Evolutionary conservation across 2,888 invertebrate species (phyloP).

Genomic region (Shargacucullia verbasci): DNA sequence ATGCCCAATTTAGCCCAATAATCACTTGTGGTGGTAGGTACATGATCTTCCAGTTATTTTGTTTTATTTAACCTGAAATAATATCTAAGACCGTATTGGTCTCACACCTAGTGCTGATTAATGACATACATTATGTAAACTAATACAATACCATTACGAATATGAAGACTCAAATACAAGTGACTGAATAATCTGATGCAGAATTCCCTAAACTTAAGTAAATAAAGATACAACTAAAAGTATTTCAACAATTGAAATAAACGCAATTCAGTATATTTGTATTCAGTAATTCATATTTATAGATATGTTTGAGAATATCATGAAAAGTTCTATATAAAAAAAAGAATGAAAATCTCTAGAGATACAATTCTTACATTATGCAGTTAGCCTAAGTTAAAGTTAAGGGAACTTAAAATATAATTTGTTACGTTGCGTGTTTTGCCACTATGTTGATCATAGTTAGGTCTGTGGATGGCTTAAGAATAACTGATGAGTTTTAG

Average conservation of each 20-base stretch:
- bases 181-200: constrained; percentile 43
- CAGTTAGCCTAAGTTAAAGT: constrained; percentile 63
- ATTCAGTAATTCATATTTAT: constrained; percentile 55
- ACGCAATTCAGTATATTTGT: constrained; percentile 57
- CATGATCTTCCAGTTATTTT: constrained; percentile 75
- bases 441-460: constrained; percentile 85
- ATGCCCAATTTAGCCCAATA: constrained; percentile 82
- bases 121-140: constrained; percentile 60
- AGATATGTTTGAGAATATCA: constrained; percentile 44
- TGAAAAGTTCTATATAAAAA: constrained; percentile 50
- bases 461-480: constrained; percentile 80
- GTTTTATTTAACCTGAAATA: constrained; percentile 79
- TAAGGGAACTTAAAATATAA: constrained; percentile 70
- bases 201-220: constrained; percentile 41
- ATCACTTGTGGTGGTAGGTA: constrained; percentile 73
- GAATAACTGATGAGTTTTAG: constrained; percentile 76
- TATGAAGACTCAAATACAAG: constrained; percentile 48
- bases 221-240: constrained; percentile 51
- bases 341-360: constrained; percentile 48
- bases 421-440: constrained; percentile 81
- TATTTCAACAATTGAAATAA: constrained; percentile 58
- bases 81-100: constrained; percentile 72
- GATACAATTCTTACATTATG: constrained; percentile 62
- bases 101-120: constrained; percentile 69
- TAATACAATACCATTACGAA: constrained; percentile 56